phyloP scores from a whole-genome alignment of 2,113 vertebrate species.

The Syngnathoides biaculeatus region DNA sequence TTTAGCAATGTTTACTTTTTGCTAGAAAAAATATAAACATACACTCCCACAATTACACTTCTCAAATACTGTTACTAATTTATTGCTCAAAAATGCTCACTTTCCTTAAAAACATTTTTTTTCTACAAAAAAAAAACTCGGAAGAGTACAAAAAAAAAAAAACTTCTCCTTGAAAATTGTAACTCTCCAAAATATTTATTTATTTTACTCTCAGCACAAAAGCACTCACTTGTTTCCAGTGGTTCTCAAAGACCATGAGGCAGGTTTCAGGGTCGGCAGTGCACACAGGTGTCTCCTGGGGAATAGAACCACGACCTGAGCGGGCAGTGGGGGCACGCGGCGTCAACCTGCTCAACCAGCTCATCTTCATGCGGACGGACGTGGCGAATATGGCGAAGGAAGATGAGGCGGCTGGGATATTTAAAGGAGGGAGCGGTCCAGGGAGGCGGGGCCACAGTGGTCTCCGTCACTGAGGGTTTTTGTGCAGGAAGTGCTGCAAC shows the following conservation, averaged over 20 bases:
- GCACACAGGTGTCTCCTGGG: slow-evolving; percentile 73
- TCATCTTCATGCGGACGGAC: slow-evolving; percentile 77
- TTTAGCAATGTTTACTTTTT: too few relatives aligned
- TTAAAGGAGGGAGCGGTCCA: neutral
- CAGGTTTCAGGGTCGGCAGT: slow-evolving; percentile 93
- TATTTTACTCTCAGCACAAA: neutral
- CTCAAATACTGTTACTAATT: neutral
- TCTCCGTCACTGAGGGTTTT: slow-evolving; percentile 27
- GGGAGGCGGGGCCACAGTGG: slow-evolving; percentile 6
- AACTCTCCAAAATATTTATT: too few relatives aligned
- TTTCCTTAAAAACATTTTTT: too few relatives aligned
- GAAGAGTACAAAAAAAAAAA: too few relatives aligned
- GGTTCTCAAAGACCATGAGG: slow-evolving; percentile 96
- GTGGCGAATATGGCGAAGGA: neutral
- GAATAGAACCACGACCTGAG: slow-evolving; percentile 69
- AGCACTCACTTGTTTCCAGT: slow-evolving; percentile 88
- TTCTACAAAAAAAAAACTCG: too few relatives aligned
- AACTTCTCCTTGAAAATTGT: too few relatives aligned
- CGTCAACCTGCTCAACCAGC: slow-evolving; percentile 92
- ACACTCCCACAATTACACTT: too few relatives aligned
- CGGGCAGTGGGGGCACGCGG: slow-evolving; percentile 77
- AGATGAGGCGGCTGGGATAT: neutral
- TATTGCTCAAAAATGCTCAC: too few relatives aligned
- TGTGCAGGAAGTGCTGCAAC: slow-evolving; percentile 22
- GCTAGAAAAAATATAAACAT: too few relatives aligned